Conservation (phyloP, 2,113 vertebrate genomes). For the Ammodytes marinus region DNA sequence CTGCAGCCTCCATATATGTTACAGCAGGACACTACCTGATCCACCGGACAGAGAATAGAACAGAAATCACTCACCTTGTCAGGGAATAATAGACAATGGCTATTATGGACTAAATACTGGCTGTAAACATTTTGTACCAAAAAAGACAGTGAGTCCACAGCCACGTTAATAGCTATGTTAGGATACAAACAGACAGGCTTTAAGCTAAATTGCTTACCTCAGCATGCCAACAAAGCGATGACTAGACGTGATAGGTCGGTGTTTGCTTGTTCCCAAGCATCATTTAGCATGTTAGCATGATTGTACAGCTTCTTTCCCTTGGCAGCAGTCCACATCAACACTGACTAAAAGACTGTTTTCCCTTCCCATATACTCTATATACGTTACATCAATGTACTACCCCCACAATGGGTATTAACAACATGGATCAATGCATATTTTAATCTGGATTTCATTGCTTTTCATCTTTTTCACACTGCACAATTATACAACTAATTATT, state of each 20-base stretch:
- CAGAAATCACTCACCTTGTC: constrained; percentile 54
- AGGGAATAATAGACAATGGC: constrained; percentile 30
- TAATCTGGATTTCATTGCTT: no score
- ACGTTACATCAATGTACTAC: no score
- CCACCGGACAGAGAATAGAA: constrained; percentile 50
- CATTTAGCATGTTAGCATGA: not conserved
- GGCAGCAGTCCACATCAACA: no score
- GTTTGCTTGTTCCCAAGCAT: no score
- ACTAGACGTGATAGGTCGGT: no score
- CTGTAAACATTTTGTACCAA: constrained; percentile 30
- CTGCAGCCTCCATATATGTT: constrained; percentile 59
- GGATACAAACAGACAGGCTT: not conserved
- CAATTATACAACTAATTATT: no score
- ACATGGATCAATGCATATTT: no score
- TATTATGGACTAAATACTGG: constrained; percentile 22
- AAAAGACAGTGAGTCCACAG: not conserved
- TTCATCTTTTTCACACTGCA: no score
- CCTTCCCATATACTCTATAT: no score
- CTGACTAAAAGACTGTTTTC: no score
- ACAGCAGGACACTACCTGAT: constrained; percentile 58
- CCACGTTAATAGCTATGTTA: not conserved
- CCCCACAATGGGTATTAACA: no score
- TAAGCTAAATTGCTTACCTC: not conserved
- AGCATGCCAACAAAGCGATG: not conserved
- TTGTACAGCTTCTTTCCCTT: no score